Evolutionary conservation across 2,888 invertebrate species (phyloP), one percentile per base, ranked within the genome.

Genomic region (Deladenus siricidicola): DNA sequence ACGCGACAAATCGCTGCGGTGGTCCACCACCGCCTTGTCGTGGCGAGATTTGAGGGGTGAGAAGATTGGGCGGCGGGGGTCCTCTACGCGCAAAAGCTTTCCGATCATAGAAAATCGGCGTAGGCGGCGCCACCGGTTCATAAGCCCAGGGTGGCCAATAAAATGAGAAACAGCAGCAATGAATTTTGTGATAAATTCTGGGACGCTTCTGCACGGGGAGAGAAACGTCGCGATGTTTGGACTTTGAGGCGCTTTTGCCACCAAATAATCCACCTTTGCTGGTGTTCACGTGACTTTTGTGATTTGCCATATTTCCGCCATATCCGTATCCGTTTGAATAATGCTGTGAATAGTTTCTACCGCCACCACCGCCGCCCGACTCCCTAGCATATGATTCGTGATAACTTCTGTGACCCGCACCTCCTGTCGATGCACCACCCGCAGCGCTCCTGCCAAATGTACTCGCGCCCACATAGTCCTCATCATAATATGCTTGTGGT

Each of bases 101-200:
- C 8, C 39, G 3, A 53, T 23, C 23, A 17, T 53, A 53, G 4
- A 53, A 67, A 39, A 64, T 64, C 19, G 66, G 67, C 45, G 58
- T 61, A 1, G 67, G 68, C 1, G 69, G 69, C 44, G 52, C 62
- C 44, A 52, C 57, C 8, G 58, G 61, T 44, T 71, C 67, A 51
- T 59, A 60, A 10, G 58, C 61, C 65, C 67, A 73, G 19, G 71
- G 71, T 4, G 71, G 71, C 71, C 71, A 71, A 14, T 64, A 62
- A 63, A 73, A 67, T n/a, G 60, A 59, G 24, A 53, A 53, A 34
- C 53, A 53, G 34, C 53, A 53, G 39, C 53, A 53, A 39, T 39
- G 29, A 23, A 53, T 39, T 53, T 53, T 53, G 6, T 53, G 53
- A 53, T 53, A 39, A 6, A 53, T 39, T 19, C 34, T 53, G 23